Evolutionary conservation across 2,113 vertebrate species (phyloP), one percentile per base, ranked within the genome.

Genomic region (Trinectes maculatus): DNA sequence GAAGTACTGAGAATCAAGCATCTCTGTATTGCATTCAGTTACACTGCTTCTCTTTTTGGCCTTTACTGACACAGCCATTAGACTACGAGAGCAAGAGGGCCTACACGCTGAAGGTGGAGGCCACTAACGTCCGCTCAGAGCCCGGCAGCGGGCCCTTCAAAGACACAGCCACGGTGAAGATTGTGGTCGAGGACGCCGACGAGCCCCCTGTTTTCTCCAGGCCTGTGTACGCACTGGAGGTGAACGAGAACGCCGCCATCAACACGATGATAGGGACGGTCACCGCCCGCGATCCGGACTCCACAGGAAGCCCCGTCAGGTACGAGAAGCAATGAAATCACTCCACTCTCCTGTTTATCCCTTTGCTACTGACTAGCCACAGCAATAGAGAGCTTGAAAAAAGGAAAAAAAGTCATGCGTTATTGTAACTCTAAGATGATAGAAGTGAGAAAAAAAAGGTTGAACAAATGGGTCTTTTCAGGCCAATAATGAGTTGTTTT

Each of bases 51-150:
- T 62, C 3, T 62, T 15, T 74, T 8, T 74, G 1, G 11, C 39
- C 11, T 87, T 87, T n/a, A n/a, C n/a, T 40, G 13, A 84, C 87
- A 54, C 94, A 99, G 97, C 94, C 93, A 9, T 88, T 99, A 91
- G 96, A 99, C 91, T 98, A 94, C 57, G 98, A 99, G 92, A 94
- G 80, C 86, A 97, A 95, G 80, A 94, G 90, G 88, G 93, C 95
- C 75, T 99, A 96, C 89, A 97, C 94, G 0, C 88, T 99, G 79
- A 98, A 96, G 69, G 93, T 98, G 33, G 98, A 99, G 81, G 97
- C 97, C 24, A 93, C 93, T 89, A 99, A 99, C 79, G 18, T 95
- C 15, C 93, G 94, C 24, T 87, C 89, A 0, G 96, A 96, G 83
- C 95, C 95, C 82, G 88, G 90, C 59, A 84, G 91, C 10, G 95